Evolutionary conservation across 2,888 invertebrate genomes (phyloP).

Genomic region (Tetrapedia diversipes): DNA sequence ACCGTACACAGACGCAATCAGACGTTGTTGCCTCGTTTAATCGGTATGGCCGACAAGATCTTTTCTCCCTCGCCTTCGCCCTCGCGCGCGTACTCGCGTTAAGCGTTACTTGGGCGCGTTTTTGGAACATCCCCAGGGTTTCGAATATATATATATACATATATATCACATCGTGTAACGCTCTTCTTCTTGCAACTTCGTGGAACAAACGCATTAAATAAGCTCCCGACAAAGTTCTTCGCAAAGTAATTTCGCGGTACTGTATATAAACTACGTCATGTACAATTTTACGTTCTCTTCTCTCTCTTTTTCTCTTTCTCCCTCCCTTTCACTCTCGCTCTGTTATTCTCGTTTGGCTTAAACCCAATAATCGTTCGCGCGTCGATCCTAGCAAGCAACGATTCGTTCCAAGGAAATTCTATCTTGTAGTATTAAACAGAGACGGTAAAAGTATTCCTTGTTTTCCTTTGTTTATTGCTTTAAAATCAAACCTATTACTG

Average conservation of each 20-base stretch:
- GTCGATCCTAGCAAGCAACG: constrained; percentile 22
- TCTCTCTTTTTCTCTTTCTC: not conserved
- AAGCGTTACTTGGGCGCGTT: constrained; percentile 52
- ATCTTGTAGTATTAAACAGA: constrained; percentile 30
- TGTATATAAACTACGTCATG: constrained; percentile 26
- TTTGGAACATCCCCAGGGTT: constrained; percentile 47
- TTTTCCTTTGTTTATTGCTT: constrained; percentile 31
- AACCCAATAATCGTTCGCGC: constrained; percentile 21
- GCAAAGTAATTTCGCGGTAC: constrained; percentile 43
- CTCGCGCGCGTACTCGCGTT: constrained; percentile 40
- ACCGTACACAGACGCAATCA: constrained; percentile 8
- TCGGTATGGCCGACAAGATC: constrained; percentile 45
- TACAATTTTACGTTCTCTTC: constrained; percentile 28
- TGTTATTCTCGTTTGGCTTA: not conserved
- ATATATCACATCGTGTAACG: constrained; percentile 48
- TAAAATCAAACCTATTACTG: constrained; percentile 54
- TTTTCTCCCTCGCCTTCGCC: constrained; percentile 25
- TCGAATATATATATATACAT: no score
- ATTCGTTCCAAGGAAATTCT: constrained; percentile 36
- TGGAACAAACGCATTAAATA: constrained; percentile 45
- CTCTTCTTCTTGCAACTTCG: constrained; percentile 41
- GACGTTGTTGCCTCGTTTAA: constrained; percentile 50
- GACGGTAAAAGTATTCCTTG: constrained; percentile 33
- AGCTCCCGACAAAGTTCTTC: constrained; percentile 40
- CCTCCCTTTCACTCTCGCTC: no score